These are phyloP conservation scores for Leucophenga maculata DNA, from an alignment of 2,888 invertebrate genomes.

Conservation along the genomic window DNA sequence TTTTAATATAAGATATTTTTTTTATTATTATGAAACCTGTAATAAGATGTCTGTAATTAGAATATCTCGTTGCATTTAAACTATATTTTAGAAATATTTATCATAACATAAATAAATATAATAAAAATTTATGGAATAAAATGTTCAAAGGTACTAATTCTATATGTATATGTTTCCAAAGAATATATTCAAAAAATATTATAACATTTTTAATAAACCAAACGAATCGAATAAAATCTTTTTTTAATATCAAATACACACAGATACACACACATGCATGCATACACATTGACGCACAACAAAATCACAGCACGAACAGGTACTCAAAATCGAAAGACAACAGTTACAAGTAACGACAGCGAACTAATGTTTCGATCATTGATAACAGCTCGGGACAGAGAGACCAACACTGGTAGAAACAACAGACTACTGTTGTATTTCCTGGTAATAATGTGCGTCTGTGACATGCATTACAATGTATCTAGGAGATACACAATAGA, in stretches of 20 bases:
- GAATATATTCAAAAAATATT: no score
- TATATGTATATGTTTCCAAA: neutral
- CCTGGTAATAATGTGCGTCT: constrained; percentile 38
- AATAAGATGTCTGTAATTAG: no score
- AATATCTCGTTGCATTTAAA: no score
- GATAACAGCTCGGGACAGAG: neutral
- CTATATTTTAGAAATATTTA: no score
- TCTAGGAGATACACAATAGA: neutral
- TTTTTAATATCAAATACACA: no score
- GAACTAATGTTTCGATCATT: constrained; percentile 3
- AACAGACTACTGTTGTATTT: constrained; percentile 32
- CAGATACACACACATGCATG: no score
- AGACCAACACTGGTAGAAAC: neutral
- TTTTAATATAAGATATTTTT: no score
- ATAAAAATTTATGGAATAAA: no score
- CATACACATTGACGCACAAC: neutral
- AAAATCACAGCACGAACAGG: neutral
- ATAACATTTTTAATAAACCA: no score
- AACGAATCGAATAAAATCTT: no score
- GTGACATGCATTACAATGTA: constrained; percentile 46
- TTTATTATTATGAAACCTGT: no score
- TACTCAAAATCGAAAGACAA: neutral
- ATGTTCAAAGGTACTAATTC: neutral
- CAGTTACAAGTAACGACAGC: neutral
- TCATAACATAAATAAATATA: no score